Evolutionary conservation across 2,113 vertebrate genomes (phyloP).

Genomic region (Atrichornis clamosus): DNA sequence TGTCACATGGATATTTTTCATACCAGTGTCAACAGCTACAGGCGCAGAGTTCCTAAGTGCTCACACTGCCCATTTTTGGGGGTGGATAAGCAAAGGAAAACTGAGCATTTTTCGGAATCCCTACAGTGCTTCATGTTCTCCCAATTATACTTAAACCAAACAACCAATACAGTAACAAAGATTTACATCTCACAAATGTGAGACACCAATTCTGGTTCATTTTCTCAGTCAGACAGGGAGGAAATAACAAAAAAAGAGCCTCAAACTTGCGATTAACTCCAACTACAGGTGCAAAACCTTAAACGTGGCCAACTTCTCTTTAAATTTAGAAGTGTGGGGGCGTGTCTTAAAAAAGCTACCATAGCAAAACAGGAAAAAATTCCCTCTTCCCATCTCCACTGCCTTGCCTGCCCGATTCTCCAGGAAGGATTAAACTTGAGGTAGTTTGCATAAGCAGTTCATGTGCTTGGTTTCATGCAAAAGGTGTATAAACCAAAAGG

Average conservation of each 20-base stretch:
- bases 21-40: neutral
- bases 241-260: neutral
- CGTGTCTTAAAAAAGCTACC: neutral
- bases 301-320: neutral
- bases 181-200: neutral
- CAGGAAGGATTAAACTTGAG: neutral
- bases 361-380: neutral
- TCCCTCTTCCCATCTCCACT: slow-evolving; percentile 45
- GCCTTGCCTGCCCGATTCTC: neutral
- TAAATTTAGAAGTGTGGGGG: neutral
- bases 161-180: neutral
- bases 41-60: neutral
- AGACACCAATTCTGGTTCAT: neutral
- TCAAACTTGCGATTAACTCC: neutral
- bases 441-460: neutral
- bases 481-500: neutral
- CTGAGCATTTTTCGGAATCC: neutral
- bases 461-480: slow-evolving; percentile 6
- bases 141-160: neutral
- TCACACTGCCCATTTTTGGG: neutral
- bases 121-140: rapidly evolving
- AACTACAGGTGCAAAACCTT: neutral
- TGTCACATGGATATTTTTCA: neutral
- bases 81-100: neutral
- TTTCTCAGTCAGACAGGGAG: neutral